phyloP scores from a whole-genome alignment of 2,888 invertebrate species.

The Galerucella pusilla region DNA sequence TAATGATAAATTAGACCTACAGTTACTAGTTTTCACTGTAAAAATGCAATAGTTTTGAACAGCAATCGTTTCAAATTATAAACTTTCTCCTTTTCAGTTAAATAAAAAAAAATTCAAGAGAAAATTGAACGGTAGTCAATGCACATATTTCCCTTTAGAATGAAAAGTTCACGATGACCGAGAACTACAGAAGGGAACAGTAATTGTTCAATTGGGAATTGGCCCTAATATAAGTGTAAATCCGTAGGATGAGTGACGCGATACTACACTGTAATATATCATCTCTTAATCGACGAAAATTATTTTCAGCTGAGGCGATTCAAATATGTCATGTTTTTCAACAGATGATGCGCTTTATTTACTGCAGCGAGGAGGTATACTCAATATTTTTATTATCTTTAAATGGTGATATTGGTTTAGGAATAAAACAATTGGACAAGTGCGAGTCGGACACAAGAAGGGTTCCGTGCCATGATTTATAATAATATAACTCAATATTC shows the following conservation, averaged over 20 bases:
- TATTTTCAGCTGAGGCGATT: slow-evolving; percentile 45
- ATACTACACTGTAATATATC: slow-evolving; percentile 60
- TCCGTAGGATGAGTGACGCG: slow-evolving; percentile 42
- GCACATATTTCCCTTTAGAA: slow-evolving; percentile 9
- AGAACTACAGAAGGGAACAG: slow-evolving; percentile 22
- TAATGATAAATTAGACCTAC: too few species aligned
- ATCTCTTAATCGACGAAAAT: slow-evolving; percentile 61
- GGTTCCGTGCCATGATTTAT: too few species aligned
- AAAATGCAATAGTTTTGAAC: too few species aligned
- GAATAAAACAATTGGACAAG: not conserved
- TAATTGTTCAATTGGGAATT: slow-evolving; percentile 61
- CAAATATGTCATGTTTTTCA: slow-evolving; percentile 37
- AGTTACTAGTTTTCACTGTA: too few species aligned
- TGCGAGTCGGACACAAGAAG: too few species aligned
- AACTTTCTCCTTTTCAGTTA: too few species aligned
- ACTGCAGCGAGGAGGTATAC: too few species aligned
- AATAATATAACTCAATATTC: too few species aligned
- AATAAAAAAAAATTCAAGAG: not conserved
- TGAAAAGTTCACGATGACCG: slow-evolving; percentile 23
- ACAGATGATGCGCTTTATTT: slow-evolving; percentile 39
- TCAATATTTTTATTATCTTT: too few species aligned
- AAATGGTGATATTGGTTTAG: too few species aligned
- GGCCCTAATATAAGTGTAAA: slow-evolving; percentile 58
- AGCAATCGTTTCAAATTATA: too few species aligned
- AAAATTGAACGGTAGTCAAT: not conserved